A percentile compares a stretch with the other conserved stretches of the same genome.
Evolutionary conservation across 2,113 vertebrate species (phyloP).

Genomic region (Oncorhynchus masou): DNA sequence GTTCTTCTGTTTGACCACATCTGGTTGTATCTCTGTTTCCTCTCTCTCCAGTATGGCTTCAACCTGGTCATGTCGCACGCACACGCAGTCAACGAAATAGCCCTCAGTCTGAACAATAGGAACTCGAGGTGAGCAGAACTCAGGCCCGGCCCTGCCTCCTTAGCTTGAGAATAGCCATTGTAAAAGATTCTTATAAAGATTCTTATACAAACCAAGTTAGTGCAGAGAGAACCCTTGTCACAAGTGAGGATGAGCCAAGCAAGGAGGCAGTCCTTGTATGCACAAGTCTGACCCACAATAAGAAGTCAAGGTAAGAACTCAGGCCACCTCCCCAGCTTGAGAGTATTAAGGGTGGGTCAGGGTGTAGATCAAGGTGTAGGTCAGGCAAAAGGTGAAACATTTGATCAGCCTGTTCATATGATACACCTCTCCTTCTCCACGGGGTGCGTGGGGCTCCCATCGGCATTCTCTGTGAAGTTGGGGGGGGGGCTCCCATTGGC

Average conservation of each 20-base stretch:
- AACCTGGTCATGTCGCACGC: slow-evolving; percentile 98
- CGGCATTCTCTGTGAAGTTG: no score
- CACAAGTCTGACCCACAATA: no score
- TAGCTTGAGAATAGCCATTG: no score
- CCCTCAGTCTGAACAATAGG: slow-evolving; percentile 97
- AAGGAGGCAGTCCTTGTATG: no score
- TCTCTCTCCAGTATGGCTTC: slow-evolving; percentile 87
- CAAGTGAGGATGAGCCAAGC: no score
- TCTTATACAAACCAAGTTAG: no score
- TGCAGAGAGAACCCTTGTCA: no score
- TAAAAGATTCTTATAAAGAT: no score
- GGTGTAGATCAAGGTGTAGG: slow-evolving; percentile 30
- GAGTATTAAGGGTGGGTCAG: slow-evolving; percentile 24
- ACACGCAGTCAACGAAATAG: slow-evolving; percentile 96
- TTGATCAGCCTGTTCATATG: slow-evolving; percentile 54
- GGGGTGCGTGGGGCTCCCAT: slow-evolving; percentile 6
- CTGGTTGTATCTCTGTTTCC: slow-evolving; percentile 36
- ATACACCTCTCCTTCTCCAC: slow-evolving; percentile 50
- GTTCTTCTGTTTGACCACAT: slow-evolving; percentile 45
- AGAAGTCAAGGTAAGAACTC: no score
- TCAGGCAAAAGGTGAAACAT: slow-evolving; percentile 50
- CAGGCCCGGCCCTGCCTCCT: not conserved
- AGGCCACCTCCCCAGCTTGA: slow-evolving; percentile 16
- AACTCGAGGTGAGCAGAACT: slow-evolving; percentile 83
- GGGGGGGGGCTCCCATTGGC: not conserved